These are phyloP conservation scores for Cebus imitator DNA, from an alignment of 2,113 vertebrate genomes.

Conservation along the genomic window DNA sequence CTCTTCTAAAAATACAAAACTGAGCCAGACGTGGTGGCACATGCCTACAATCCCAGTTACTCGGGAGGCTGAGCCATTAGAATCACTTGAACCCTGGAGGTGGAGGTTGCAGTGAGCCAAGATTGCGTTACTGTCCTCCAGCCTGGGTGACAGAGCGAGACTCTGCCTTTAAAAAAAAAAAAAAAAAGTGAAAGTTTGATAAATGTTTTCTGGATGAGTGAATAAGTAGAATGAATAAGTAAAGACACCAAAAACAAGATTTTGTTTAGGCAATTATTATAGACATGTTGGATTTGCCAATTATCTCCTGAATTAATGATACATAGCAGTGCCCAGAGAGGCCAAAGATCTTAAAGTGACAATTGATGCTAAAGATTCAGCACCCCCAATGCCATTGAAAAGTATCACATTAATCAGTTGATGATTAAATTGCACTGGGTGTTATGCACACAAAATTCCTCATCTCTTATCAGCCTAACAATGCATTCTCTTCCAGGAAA, in stretches of 20 bases:
- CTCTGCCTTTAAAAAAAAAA: no score
- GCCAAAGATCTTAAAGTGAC: conserved; percentile 3
- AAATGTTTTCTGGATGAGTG: not conserved
- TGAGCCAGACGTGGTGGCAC: no score
- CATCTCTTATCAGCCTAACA: not conserved
- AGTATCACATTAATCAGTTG: not conserved
- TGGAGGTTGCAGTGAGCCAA: no score
- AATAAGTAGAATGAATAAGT: not conserved
- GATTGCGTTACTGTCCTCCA: no score
- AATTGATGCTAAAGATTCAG: not conserved
- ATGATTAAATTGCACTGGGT: conserved; percentile 18
- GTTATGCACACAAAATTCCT: not conserved
- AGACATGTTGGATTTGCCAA: not conserved
- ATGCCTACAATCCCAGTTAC: no score
- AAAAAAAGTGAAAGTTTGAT: not conserved
- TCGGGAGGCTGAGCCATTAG: no score
- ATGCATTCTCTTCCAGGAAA: not conserved
- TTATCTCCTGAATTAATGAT: not conserved
- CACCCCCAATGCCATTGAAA: not conserved
- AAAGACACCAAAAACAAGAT: not conserved
- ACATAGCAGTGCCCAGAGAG: not conserved
- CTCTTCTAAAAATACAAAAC: no score
- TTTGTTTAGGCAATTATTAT: not conserved
- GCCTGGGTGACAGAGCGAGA: no score
- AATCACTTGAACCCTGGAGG: no score